Conservation (phyloP, 2,888 invertebrate genomes). For the Hoplodrina blanda region DNA sequence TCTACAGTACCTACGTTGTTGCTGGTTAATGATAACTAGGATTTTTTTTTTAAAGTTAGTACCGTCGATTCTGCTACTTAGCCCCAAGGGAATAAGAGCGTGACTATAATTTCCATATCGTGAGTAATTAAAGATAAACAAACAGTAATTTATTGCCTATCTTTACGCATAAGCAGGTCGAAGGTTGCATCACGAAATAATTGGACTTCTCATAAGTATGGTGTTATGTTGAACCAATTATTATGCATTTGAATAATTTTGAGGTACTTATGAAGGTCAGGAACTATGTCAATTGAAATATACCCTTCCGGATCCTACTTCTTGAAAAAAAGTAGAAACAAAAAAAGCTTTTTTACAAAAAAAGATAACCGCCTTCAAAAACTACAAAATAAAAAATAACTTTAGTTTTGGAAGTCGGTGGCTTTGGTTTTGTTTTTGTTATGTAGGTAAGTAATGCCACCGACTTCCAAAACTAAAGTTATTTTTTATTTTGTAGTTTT, state of each 20-base stretch:
- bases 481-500: too few relatives aligned
- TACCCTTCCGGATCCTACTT: neutral
- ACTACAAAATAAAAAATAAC: too few relatives aligned
- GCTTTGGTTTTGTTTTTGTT: too few relatives aligned
- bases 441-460: too few relatives aligned
- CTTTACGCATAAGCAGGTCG: conserved; percentile 50
- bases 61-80: conserved; percentile 28
- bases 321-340: too few relatives aligned
- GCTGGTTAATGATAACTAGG: neutral
- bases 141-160: conserved; percentile 52
- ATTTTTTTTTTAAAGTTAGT: neutral
- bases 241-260: neutral
- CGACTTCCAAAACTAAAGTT: too few relatives aligned
- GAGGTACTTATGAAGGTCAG: neutral
- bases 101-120: conserved; percentile 45
- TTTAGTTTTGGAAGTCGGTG: too few relatives aligned
- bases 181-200: conserved; percentile 47
- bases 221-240: neutral
- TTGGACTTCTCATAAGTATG: conserved; percentile 22
- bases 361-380: too few relatives aligned
- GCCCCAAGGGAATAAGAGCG: conserved; percentile 41
- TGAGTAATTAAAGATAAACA: conserved; percentile 53
- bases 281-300: neutral
- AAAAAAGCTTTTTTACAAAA: too few relatives aligned
- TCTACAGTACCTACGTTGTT: too few relatives aligned